These are phyloP conservation scores for Cassiopea andromeda DNA, from an alignment of 30 jellyfish, hydroid and myxozoan species.

Conservation along the genomic window DNA sequence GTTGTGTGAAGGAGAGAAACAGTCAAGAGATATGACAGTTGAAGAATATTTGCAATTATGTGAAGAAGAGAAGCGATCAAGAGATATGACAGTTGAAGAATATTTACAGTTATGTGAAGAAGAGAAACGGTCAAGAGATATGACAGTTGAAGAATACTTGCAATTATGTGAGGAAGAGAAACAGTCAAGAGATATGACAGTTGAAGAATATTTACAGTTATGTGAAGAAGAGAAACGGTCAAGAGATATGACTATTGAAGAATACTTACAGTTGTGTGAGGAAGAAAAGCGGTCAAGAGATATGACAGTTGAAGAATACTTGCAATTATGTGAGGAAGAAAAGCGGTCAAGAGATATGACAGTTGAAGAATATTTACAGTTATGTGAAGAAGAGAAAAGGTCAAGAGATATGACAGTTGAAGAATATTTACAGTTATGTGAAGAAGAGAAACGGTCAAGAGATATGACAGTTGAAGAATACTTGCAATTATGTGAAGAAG, in stretches of 20 bases:
- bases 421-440: slow-evolving; percentile 1
- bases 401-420: slow-evolving; percentile 11
- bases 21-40: too few species aligned
- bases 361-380: slow-evolving; percentile 9
- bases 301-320: slow-evolving; percentile 29
- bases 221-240: neutral
- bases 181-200: neutral
- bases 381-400: neutral
- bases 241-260: slow-evolving; percentile 28
- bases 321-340: neutral
- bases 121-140: neutral
- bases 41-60: too few species aligned
- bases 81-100: too few species aligned
- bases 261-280: slow-evolving; percentile 12
- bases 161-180: neutral
- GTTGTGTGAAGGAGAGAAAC: neutral
- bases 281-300: neutral
- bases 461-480: slow-evolving; percentile 34
- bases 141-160: slow-evolving; percentile 34
- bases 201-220: slow-evolving; percentile 17
- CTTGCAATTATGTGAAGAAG: neutral
- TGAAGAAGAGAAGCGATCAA: too few species aligned
- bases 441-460: neutral
- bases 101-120: too few species aligned
- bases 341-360: neutral